Conservation (phyloP, 2,888 invertebrate genomes). For the Philaethria dido region DNA sequence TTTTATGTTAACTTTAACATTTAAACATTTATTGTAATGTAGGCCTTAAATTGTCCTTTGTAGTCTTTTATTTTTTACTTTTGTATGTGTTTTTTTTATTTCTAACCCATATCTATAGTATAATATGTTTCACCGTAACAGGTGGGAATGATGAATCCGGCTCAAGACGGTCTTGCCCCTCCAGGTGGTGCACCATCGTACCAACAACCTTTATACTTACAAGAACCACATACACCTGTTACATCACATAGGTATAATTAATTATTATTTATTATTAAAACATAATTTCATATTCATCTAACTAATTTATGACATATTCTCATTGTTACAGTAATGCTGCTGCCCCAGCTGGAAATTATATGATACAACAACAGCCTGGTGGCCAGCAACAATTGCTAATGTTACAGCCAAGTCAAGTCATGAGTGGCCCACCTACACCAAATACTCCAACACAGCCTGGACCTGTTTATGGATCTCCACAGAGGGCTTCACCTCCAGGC, state of each 20-base stretch:
- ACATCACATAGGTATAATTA: conserved; percentile 75
- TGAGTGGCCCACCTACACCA: conserved; percentile 76
- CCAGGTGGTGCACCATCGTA: conserved; percentile 85
- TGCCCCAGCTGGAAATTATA: conserved; percentile 84
- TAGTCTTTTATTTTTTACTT: background rate
- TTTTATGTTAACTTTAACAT: background rate
- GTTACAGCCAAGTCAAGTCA: conserved; percentile 81
- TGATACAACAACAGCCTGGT: conserved; percentile 84
- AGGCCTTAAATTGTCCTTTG: background rate
- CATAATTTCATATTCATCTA: background rate
- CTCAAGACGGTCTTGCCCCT: conserved; percentile 84
- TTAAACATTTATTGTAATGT: background rate
- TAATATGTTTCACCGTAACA: conserved; percentile 48
- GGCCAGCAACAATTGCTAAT: conserved; percentile 81
- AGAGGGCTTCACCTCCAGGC: conserved; percentile 86
- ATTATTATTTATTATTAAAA: background rate
- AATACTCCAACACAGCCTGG: conserved; percentile 71
- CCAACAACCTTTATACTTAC: conserved; percentile 89
- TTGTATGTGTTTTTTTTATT: background rate
- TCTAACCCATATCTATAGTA: background rate
- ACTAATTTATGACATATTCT: background rate
- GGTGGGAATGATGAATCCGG: conserved; percentile 86
- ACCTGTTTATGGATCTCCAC: conserved; percentile 82
- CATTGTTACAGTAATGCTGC: conserved; percentile 67
- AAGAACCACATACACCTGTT: conserved; percentile 80